Base-by-base conservation (phyloP, 2,888 invertebrate species). In the Eretmocerus hayati region DNA sequence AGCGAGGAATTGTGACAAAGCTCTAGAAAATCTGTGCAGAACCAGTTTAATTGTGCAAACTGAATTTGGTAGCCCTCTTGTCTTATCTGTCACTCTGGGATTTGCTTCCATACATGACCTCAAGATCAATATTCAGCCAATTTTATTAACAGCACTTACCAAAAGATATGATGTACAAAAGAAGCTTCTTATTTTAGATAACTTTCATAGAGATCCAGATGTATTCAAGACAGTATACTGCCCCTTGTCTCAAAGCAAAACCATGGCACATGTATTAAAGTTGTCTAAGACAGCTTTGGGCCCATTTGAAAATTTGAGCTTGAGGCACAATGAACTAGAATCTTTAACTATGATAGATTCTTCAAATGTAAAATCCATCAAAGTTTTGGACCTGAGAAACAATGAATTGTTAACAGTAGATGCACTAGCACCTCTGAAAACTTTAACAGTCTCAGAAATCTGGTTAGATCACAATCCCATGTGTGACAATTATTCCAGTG, bases 381-480 rank as follows among this genome's bases (percentile, higher is more conserved):
- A 54, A 23, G 60, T 50, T n/a, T 37, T 72, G 16, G 67, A 71
- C 50, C 43, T 72, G 1, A 62, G 69, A n/a, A 51, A 66, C 31
- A 72, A 72, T 45, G 58, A 59, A 31, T 40, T 72, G 3, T 42
- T 62, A n/a, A 59, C 56, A n/a, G 62, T 63, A 51, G 60, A 61
- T 4, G 30, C 44, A 4, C 51, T 78, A 0, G 45, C 56, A 0
- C 66, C 69, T 8, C 59, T 75, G 1, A 63, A 61, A 32, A 58
- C 66, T 0, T 53, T 83, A 40, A 62, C 71, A 0, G 62, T 85
- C 2, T 64, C 63, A 3, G 74, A 77, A 36, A 60, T 88, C 8
- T 72, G 67, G 54, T 64, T 89, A 23, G 84, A 85, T 59, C 83
- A 81, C 0, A 89, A 88, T 72, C 84, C 84, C 0, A 58, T 88